These are phyloP conservation scores for Arrhopalites spinosus DNA, from an alignment of 2,888 invertebrate species.

Conservation along the genomic window DNA sequence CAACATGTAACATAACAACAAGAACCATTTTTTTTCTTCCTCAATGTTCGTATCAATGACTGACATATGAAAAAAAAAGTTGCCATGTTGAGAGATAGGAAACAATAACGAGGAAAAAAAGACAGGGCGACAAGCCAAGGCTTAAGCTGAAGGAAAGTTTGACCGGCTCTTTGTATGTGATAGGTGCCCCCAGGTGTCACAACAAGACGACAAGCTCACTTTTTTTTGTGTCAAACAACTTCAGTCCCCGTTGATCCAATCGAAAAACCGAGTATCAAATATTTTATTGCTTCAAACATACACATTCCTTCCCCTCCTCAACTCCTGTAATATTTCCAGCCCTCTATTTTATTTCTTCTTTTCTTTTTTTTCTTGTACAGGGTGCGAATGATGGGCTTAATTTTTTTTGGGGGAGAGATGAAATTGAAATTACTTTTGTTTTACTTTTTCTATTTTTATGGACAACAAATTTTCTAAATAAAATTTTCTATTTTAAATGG, in stretches of 20 bases:
- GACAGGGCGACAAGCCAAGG: not conserved
- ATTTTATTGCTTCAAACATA: conserved; percentile 25
- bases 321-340: not conserved
- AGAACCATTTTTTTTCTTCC: not conserved
- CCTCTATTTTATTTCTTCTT: not conserved
- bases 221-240: conserved; percentile 30
- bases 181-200: conserved; percentile 33
- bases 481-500: too few species aligned
- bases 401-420: too few species aligned
- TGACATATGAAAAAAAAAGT: not conserved
- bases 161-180: conserved; percentile 14
- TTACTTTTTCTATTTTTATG: too few species aligned
- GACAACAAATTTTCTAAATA: too few species aligned
- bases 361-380: too few species aligned
- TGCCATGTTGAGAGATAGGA: not conserved
- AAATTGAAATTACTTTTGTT: too few species aligned
- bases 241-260: conserved; percentile 31
- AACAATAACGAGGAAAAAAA: conserved; percentile 2
- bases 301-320: not conserved
- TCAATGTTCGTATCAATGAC: not conserved
- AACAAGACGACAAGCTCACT: conserved; percentile 36
- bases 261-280: conserved; percentile 25
- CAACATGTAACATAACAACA: too few species aligned
- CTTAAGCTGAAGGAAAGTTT: not conserved
- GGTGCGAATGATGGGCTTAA: too few species aligned